Conservation (phyloP, 92 coral and sea anemone genomes). For the Phenganax marumi region DNA sequence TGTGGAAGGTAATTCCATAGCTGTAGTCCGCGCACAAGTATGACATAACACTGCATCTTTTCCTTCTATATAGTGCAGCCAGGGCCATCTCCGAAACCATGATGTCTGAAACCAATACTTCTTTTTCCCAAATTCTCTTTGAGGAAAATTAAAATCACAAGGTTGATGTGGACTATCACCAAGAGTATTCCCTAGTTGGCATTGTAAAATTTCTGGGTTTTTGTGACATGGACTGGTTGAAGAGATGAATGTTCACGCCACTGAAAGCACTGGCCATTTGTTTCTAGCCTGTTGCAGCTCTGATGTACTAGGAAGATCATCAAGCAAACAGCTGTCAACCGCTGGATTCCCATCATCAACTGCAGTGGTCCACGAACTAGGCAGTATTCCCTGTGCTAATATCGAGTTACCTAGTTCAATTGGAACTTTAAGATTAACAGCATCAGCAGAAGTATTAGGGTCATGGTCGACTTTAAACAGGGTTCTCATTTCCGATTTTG, state of each 20-base stretch:
- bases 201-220: neutral
- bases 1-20: conserved; percentile 4
- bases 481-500: neutral
- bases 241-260: too few species aligned
- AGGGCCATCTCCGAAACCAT: conserved; percentile 28
- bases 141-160: conserved; percentile 9
- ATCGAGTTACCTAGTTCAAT: neutral
- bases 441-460: neutral
- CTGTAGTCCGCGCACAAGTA: conserved; percentile 5
- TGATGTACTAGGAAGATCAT: conserved; percentile 4
- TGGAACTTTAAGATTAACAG: neutral
- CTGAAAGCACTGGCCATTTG: neutral
- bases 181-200: neutral
- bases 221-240: neutral
- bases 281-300: neutral
- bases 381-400: neutral
- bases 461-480: neutral
- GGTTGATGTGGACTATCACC: conserved; percentile 13
- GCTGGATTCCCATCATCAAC: neutral
- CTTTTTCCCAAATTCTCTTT: conserved; percentile 24
- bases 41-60: conserved; percentile 15
- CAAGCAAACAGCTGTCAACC: conserved; percentile 2
- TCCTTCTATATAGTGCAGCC: conserved; percentile 16
- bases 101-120: conserved; percentile 27
- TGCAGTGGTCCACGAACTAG: too few species aligned